Base-by-base conservation (phyloP, 2,113 vertebrate species). In the Varanus komodoensis region DNA sequence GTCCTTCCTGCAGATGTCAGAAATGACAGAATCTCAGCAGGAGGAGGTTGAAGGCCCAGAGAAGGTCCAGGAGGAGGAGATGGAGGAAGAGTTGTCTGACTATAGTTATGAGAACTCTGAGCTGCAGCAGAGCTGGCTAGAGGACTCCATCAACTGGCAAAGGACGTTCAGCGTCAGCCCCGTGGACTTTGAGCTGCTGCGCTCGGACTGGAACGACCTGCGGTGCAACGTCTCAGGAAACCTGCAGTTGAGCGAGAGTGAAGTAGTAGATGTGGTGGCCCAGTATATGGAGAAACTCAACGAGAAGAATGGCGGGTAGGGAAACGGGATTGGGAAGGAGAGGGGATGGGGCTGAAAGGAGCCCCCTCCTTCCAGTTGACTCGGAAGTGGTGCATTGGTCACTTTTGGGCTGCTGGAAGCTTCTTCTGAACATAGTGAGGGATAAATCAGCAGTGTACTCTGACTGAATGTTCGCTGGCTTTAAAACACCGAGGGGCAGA, bases 201-300 rank as follows among this genome's bases (percentile, higher is more conserved):
- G 99, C 89, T 99, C 99, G 0, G 99, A 99, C 97, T 99, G 99
- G 99, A 99, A 99, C 0, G 99, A 99, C 96, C 97, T 99, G 86
- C 98, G 98, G 93, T 99, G 99, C 96, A 99, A 99, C 0, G 99
- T 99, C 81, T 99, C 99, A 0, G 99, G 99, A 4, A 99, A 99
- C 96, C 97, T 99, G 82, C 99, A 99, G 97, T 98, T 99, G 95
- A 95, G 97, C 0, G 99, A 99, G 96, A 97, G 98, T 0, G 99
- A 99, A 96, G 99, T 99, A 0, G 98, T 99, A 84, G 99, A 99
- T 0, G 98, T 99, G 91, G 97, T 99, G 92, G 98, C 99, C 0
- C 98, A 99, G 97, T 99, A 99, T 97, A 99, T 99, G 99, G 99
- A 99, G 96, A 98, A 97, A 87, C 99, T 99, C 61, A 99, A 99